phyloP scores from a whole-genome alignment of 2,888 invertebrate genomes.

The Parnassius smintheus region DNA sequence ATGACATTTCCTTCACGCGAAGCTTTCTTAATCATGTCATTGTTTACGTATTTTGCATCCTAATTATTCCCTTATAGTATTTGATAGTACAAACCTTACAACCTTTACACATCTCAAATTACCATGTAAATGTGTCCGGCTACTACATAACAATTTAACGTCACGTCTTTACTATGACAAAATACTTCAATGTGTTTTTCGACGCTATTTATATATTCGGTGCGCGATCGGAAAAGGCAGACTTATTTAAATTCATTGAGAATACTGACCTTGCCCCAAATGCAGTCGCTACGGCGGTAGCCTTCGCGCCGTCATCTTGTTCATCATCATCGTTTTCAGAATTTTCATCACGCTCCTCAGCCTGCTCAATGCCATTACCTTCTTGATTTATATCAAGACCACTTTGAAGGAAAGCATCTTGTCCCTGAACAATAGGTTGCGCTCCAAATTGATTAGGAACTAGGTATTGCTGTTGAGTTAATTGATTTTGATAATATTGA shows the following conservation, averaged over 20 bases:
- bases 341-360: slow-evolving; percentile 45
- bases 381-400: slow-evolving; percentile 64
- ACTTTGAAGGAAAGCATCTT: slow-evolving; percentile 49
- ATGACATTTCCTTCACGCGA: too few relatives aligned
- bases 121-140: slow-evolving; percentile 15
- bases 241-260: slow-evolving; percentile 41
- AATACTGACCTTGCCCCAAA: slow-evolving; percentile 67
- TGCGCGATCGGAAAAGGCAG: slow-evolving; percentile 32
- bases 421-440: slow-evolving; percentile 33
- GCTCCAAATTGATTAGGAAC: slow-evolving; percentile 29
- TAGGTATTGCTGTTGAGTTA: slow-evolving; percentile 30
- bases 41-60: not conserved
- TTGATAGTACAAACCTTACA: not conserved
- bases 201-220: slow-evolving; percentile 34
- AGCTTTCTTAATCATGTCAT: too few relatives aligned
- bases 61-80: not conserved
- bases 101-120: slow-evolving; percentile 4
- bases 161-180: slow-evolving; percentile 27
- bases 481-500: slow-evolving; percentile 36
- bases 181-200: slow-evolving; percentile 27
- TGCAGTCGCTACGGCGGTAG: slow-evolving; percentile 68
- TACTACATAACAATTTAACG: slow-evolving; percentile 23
- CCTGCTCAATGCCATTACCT: slow-evolving; percentile 60
- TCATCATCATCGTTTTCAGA: slow-evolving; percentile 42
- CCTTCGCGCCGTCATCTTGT: slow-evolving; percentile 47